phyloP scores from a whole-genome alignment of 2,888 invertebrate genomes.

The Melieria omissa region DNA sequence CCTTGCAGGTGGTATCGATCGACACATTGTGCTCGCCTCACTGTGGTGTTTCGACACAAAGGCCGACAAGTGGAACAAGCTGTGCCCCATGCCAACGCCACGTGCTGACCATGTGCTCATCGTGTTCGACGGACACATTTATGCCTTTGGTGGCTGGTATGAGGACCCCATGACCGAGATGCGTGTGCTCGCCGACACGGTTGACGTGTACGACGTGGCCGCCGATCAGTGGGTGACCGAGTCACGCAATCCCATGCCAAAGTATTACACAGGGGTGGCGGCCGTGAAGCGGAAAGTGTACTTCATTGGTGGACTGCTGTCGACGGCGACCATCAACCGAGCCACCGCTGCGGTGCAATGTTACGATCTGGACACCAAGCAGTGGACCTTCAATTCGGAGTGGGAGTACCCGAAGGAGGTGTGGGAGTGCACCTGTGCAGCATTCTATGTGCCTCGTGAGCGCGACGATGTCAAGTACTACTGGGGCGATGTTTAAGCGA shows the following conservation, averaged over 20 bases:
- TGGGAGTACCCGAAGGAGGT: conserved; percentile 75
- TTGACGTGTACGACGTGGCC: conserved; percentile 74
- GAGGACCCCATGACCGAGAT: conserved; percentile 69
- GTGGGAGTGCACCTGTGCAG: conserved; percentile 78
- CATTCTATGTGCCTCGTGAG: conserved; percentile 74
- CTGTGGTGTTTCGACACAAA: conserved; percentile 70
- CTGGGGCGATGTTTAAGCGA: conserved; percentile 34
- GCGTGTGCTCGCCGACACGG: conserved; percentile 71
- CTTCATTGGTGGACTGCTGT: conserved; percentile 77
- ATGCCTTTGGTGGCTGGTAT: conserved; percentile 76
- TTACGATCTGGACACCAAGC: conserved; percentile 72
- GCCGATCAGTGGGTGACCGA: conserved; percentile 72
- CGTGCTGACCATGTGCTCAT: conserved; percentile 76
- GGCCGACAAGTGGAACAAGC: conserved; percentile 69
- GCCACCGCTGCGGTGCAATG: conserved; percentile 76
- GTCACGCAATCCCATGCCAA: conserved; percentile 73
- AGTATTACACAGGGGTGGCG: conserved; percentile 77
- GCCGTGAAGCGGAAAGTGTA: conserved; percentile 73
- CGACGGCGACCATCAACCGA: conserved; percentile 74
- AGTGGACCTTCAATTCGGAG: conserved; percentile 71
- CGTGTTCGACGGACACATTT: conserved; percentile 70
- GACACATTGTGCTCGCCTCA: conserved; percentile 67
- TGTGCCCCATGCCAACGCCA: conserved; percentile 71
- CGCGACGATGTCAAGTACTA: conserved; percentile 50
- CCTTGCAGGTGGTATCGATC: conserved; percentile 60